Percentiles rank a stretch among this genome's conserved stretches.
Evolutionary conservation across 1,140 invertebrate genomes (phyloP).

Genomic region (Drosophila pallidifrons): DNA sequence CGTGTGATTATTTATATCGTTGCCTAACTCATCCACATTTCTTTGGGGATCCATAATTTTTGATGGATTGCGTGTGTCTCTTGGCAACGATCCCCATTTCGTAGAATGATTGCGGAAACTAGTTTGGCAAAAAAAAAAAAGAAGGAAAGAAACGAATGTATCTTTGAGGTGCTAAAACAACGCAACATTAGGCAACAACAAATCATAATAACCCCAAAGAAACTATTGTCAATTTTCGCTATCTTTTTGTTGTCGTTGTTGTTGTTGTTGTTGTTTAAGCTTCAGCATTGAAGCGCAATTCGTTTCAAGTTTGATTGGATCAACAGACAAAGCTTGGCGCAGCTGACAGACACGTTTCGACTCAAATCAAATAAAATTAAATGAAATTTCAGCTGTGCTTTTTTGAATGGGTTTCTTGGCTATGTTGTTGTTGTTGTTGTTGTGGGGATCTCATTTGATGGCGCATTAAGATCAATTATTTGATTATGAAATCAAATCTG

Average conservation of each 20-base stretch:
- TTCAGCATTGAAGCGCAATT: constrained; percentile 79
- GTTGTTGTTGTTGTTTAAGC: constrained; percentile 17
- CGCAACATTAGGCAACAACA: constrained; percentile 17
- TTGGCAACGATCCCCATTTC: constrained; percentile 52
- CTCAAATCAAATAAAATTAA: constrained; percentile 7
- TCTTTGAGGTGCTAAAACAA: constrained; percentile 68
- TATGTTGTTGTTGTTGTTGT: neutral
- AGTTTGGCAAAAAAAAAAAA: constrained; percentile 59
- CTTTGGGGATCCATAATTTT: constrained; percentile 59
- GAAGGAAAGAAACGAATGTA: constrained; percentile 18
- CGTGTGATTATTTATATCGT: constrained; percentile 15
- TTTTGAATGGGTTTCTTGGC: no score
- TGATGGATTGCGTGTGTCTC: constrained; percentile 63
- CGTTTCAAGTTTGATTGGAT: constrained; percentile 79
- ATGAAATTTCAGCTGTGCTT: constrained; percentile 9
- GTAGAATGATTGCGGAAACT: constrained; percentile 65
- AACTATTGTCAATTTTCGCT: constrained; percentile 31
- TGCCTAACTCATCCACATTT: constrained; percentile 51
- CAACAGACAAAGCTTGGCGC: constrained; percentile 48
- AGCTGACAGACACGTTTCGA: constrained; percentile 60
- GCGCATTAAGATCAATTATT: constrained; percentile 84
- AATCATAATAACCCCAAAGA: constrained; percentile 33
- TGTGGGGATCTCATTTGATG: constrained; percentile 64
- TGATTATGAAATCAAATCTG: constrained; percentile 83
- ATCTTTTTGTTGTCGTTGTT: constrained; percentile 6